A percentile compares a stretch with the other conserved stretches of the same genome.
Evolutionary conservation across 2,797 vertebrate species (phyloP).

Genomic region (Parotocinclus haroldoi): DNA sequence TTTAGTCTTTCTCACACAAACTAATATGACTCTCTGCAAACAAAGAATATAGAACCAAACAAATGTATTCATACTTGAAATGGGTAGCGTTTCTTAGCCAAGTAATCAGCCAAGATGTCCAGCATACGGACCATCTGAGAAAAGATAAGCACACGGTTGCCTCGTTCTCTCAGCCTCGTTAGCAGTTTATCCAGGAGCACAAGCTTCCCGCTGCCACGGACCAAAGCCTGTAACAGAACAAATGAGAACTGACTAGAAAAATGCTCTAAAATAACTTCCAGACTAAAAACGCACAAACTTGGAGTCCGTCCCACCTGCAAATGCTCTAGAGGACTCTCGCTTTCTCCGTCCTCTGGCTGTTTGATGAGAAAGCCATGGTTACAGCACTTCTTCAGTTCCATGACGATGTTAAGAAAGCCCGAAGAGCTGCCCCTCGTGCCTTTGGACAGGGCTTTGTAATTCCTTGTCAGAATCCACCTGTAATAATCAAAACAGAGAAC

Average conservation of each 20-base stretch:
- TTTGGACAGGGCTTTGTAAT: conserved; percentile 93
- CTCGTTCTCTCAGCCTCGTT: conserved; percentile 87
- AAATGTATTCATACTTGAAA: conserved; percentile 82
- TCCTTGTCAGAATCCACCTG: conserved; percentile 99
- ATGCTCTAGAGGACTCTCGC: conserved; percentile 74
- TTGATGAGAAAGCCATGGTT: conserved; percentile 95
- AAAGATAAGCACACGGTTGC: conserved; percentile 96
- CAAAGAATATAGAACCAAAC: no score
- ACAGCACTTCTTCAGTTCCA: conserved; percentile 98
- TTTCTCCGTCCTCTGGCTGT: conserved; percentile 81
- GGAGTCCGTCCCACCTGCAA: conserved; percentile 73
- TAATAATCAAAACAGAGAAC: not conserved
- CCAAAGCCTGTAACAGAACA: conserved; percentile 71
- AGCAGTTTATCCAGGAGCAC: conserved; percentile 95
- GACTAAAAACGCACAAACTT: no score
- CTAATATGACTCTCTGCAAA: no score
- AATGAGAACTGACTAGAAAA: not conserved
- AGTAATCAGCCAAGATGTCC: conserved; percentile 96
- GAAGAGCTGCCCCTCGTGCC: conserved; percentile 81
- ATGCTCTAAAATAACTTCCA: not conserved
- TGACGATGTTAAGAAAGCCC: conserved; percentile 73
- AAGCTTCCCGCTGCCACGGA: conserved; percentile 94
- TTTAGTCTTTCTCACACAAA: no score
- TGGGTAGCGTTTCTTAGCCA: conserved; percentile 89
- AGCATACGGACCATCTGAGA: conserved; percentile 99